Percentiles rank a stretch among this genome's conserved stretches.
Conservation (phyloP, 2,113 vertebrate species). For the Marmota monax region DNA sequence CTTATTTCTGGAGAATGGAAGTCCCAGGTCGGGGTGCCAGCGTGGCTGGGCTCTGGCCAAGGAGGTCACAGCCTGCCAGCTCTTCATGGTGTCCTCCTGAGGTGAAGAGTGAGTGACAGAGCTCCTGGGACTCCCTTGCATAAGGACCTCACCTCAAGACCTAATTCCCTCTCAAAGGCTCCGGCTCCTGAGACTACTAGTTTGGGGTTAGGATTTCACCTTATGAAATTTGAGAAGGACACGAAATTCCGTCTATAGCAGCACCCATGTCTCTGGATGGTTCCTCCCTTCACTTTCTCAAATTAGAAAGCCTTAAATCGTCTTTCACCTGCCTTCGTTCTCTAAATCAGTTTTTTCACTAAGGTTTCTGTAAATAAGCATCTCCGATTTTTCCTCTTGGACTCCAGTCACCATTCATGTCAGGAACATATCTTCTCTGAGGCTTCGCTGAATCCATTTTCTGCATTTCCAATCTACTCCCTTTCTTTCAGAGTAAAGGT, state of each 20-base stretch:
- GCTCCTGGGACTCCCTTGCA: background rate
- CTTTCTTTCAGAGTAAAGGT: background rate
- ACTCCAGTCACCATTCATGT: background rate
- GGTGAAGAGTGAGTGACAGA: background rate
- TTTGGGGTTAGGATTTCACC: background rate
- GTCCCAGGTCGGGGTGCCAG: background rate
- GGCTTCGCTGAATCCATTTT: background rate
- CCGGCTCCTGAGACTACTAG: background rate
- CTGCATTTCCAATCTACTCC: background rate
- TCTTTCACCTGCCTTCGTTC: background rate
- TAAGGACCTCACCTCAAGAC: background rate
- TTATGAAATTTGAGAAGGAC: background rate
- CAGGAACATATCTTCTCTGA: background rate
- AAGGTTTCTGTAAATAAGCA: background rate
- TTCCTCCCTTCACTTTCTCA: background rate
- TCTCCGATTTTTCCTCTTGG: background rate
- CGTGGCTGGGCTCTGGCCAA: background rate
- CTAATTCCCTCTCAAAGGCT: background rate
- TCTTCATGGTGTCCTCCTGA: accelerated
- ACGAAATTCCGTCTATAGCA: background rate
- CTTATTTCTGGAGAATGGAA: too few species aligned
- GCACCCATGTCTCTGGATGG: background rate
- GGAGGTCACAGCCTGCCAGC: background rate
- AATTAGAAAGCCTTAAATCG: background rate
- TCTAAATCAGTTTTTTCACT: background rate